These are phyloP conservation scores for Crotalus helleri DNA, from an alignment of 2,113 vertebrate genomes.

Conservation along the genomic window DNA sequence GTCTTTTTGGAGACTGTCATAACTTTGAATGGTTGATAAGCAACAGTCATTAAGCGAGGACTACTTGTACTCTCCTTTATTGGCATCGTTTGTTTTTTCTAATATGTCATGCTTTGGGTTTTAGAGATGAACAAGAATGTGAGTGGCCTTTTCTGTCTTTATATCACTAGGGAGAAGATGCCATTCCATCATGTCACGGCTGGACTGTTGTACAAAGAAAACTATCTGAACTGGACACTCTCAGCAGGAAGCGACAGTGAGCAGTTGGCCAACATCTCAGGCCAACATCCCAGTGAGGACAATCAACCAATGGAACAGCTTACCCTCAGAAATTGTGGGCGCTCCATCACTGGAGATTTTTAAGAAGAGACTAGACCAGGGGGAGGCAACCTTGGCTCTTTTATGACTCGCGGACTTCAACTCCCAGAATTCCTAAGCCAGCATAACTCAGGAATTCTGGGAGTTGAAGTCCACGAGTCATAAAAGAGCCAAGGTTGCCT, in stretches of 20 bases:
- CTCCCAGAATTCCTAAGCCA: too few species aligned
- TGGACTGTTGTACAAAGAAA: constrained; percentile 96
- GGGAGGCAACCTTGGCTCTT: too few species aligned
- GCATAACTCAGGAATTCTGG: too few species aligned
- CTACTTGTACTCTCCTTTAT: not conserved
- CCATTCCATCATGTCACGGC: constrained; percentile 98
- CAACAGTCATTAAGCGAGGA: not conserved
- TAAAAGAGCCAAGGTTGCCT: too few species aligned
- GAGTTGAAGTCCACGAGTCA: too few species aligned
- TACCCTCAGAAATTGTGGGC: too few species aligned
- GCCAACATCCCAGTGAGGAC: too few species aligned
- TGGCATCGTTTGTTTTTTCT: not conserved
- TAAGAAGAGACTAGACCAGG: too few species aligned
- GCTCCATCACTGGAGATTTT: too few species aligned
- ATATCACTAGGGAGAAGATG: constrained; percentile 90
- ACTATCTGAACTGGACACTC: constrained; percentile 92
- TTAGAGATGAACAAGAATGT: fast-evolving
- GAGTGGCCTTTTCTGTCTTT: constrained; percentile 2
- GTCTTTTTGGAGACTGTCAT: too few species aligned
- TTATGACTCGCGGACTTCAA: too few species aligned
- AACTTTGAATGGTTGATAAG: not conserved
- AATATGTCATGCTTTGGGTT: not conserved
- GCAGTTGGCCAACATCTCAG: constrained; percentile 91
- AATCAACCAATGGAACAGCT: too few species aligned
- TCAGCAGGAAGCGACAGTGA: constrained; percentile 92